Evolutionary conservation across 1,140 invertebrate genomes (phyloP), one percentile per base, ranked within the genome.

Genomic region (Zophobas morio): DNA sequence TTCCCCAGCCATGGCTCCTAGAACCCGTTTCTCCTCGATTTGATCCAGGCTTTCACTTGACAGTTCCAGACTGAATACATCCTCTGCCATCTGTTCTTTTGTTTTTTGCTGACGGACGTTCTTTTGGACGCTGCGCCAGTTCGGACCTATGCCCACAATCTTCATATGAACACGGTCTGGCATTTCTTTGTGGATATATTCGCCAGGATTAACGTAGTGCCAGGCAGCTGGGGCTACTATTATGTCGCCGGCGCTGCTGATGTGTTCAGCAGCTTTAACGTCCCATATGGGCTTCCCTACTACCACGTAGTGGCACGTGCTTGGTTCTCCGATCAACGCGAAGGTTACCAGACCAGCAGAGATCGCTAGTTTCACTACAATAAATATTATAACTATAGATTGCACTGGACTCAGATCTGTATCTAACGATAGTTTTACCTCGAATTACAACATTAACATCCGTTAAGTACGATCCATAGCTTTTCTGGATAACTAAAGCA

Each of bases 201-300:
- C 80, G 54, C 74, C 79, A 6, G 71, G 82, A 57, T 86, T 87
- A 1, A 87, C 82, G 75, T 88, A 87, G 6, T 84, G 86, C 88
- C 88, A 88, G 8, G 88, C 88, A 2, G 83, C 86, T 1, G 86
- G 84, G 2, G 87, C 85, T 32, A 88, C 74, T 75, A 87, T 87
- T 2, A 89, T 86, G 83, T 89, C 88, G n/a, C 88, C 88, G 33
- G 87, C 87, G 33, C 70, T 80, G 56, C 83, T 84, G 79, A 84
- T 82, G 70, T 86, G 84, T 63, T 87, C 86, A 0, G 86, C 86
- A 6, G 54, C 83, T 85, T 91, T 91, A 0, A 89, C 88, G 72
- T 91, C 89, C 86, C 88, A 89, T n/a, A 92, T 88, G 0, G 90
- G 89, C 79, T 88, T 86, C 1, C 91, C 91, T 20, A 89, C 88